Percentiles rank a stretch among this genome's conserved stretches.
These are phyloP conservation scores for Mythimna pallens DNA, from an alignment of 2,888 invertebrate genomes.

Conservation along the genomic window DNA sequence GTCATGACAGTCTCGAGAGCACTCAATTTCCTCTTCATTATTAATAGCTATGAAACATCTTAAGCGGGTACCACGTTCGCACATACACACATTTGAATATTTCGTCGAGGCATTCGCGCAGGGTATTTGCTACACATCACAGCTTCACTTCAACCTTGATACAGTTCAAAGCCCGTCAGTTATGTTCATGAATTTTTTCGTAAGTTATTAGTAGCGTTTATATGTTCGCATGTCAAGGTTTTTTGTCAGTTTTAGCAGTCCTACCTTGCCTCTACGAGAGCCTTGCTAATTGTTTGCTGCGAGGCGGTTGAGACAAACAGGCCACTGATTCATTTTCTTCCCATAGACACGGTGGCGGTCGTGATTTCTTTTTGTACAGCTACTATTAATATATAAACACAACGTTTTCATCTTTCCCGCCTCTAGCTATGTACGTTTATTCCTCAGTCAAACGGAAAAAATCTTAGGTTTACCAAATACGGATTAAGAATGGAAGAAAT, in stretches of 20 bases:
- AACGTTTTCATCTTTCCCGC: slow-evolving; percentile 16
- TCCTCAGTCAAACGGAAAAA: neutral
- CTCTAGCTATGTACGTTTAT: neutral
- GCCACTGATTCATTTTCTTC: slow-evolving; percentile 70
- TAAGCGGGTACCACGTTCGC: neutral
- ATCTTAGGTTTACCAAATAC: neutral
- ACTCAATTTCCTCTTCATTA: slow-evolving; percentile 16
- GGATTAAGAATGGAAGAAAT: neutral
- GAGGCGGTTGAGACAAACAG: slow-evolving; percentile 56
- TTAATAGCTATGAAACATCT: slow-evolving; percentile 13
- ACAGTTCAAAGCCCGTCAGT: slow-evolving; percentile 81
- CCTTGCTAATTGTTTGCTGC: slow-evolving; percentile 60
- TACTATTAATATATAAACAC: slow-evolving; percentile 50
- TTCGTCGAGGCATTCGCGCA: slow-evolving; percentile 21
- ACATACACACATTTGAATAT: slow-evolving; percentile 33
- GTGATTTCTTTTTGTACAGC: slow-evolving; percentile 51
- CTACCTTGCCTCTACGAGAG: slow-evolving; percentile 59
- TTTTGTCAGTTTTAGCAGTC: slow-evolving; percentile 72
- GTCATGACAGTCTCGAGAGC: slow-evolving; percentile 2
- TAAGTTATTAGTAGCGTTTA: slow-evolving; percentile 72
- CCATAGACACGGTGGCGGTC: slow-evolving; percentile 64
- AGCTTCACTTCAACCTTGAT: slow-evolving; percentile 76
- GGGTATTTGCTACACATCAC: slow-evolving; percentile 49
- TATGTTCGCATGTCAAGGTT: slow-evolving; percentile 76
- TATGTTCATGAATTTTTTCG: slow-evolving; percentile 73